phyloP scores from a whole-genome alignment of 2,113 vertebrate species.

The Regulus satrapa region DNA sequence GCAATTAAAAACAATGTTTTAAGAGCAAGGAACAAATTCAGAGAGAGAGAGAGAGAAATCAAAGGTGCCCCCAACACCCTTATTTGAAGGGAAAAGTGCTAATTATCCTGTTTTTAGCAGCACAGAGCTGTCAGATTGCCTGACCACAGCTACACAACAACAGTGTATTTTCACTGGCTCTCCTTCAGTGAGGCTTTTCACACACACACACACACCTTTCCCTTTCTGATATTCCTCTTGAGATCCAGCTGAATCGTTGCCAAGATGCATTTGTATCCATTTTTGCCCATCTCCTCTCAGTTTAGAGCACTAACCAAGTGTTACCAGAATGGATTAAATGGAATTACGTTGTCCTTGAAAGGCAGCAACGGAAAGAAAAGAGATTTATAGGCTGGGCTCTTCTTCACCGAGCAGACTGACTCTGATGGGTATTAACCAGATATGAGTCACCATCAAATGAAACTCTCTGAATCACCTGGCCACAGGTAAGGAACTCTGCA shows the following conservation, averaged over 20 bases:
- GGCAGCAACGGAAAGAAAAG: neutral
- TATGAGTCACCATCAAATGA: neutral
- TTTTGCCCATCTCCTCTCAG: neutral
- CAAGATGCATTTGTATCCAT: neutral
- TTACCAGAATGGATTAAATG: neutral
- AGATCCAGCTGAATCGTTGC: neutral
- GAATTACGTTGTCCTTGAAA: neutral
- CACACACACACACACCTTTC: neutral
- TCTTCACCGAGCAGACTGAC: neutral
- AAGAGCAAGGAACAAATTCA: neutral
- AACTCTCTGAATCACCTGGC: neutral
- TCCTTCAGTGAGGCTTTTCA: neutral
- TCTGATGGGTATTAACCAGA: neutral
- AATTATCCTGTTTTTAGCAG: neutral
- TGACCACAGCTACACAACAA: neutral
- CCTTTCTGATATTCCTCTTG: neutral
- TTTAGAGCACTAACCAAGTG: neutral
- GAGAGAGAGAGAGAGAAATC: neutral
- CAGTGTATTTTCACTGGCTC: neutral
- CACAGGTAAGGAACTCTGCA: neutral
- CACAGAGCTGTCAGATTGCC: neutral
- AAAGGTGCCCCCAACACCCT: neutral
- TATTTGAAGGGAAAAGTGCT: neutral
- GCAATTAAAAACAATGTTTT: neutral
- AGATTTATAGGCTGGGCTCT: neutral